Conservation (phyloP, 2,888 invertebrate species). For the Drosophila prolongata region DNA sequence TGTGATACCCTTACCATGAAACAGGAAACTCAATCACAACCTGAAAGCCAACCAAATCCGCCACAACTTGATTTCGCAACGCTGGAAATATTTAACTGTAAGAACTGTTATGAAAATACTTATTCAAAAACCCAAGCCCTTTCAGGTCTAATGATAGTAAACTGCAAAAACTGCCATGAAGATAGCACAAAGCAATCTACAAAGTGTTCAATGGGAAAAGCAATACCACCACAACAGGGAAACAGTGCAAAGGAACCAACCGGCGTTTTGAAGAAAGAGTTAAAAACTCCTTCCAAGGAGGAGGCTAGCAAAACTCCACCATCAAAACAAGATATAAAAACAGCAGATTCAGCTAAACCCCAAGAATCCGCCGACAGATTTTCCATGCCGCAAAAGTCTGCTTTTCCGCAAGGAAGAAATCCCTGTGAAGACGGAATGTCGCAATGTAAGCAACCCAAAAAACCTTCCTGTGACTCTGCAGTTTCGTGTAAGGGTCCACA, state of each 20-base stretch:
- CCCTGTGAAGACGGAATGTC: background rate
- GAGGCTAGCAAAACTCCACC: background rate
- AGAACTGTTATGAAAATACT: background rate
- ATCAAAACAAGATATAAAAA: background rate
- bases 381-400: conserved; percentile 1
- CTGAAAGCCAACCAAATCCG: background rate
- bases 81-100: conserved; percentile 5
- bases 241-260: background rate
- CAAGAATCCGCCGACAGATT: background rate
- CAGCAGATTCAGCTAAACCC: background rate
- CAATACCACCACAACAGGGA: background rate
- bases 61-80: rapidly evolving
- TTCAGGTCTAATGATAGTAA: background rate
- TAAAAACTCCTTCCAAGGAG: background rate
- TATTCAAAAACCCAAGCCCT: background rate
- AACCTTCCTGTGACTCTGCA: no score
- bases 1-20: background rate
- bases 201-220: background rate
- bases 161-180: background rate
- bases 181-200: background rate
- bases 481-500: no score
- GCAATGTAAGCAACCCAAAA: no score
- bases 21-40: background rate
- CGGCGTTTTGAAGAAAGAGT: background rate
- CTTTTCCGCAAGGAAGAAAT: background rate